A percentile compares a stretch with the other conserved stretches of the same genome.
Conservation (phyloP, 2,797 vertebrate genomes). For the Tragelaphus eurycerus region DNA sequence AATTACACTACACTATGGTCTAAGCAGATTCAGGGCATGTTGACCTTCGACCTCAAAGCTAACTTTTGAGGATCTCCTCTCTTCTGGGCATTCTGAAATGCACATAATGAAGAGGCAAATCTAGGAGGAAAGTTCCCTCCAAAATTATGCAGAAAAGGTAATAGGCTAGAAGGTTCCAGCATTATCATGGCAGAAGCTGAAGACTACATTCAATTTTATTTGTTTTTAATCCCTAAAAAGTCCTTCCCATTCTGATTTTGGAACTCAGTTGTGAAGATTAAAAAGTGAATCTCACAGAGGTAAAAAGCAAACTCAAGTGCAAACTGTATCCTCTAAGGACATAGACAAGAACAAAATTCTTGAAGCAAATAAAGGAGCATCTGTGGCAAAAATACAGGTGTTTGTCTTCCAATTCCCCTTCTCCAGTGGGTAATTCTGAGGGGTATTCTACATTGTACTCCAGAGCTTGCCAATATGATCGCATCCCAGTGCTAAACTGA, state of each 20-base stretch:
- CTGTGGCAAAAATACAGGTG: background rate
- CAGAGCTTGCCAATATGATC: background rate
- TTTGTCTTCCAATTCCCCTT: background rate
- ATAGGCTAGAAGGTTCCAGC: background rate
- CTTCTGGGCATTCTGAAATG: background rate
- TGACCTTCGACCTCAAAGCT: background rate
- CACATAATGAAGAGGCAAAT: background rate
- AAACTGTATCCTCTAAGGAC: background rate
- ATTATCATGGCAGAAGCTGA: background rate
- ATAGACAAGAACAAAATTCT: background rate
- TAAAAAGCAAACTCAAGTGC: background rate
- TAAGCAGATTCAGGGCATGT: background rate
- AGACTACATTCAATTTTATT: background rate
- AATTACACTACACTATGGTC: background rate
- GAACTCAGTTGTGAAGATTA: background rate
- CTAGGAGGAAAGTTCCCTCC: background rate
- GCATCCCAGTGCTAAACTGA: background rate
- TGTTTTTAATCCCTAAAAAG: background rate
- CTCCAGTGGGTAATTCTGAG: background rate
- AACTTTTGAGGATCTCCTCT: background rate
- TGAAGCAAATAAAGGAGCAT: background rate
- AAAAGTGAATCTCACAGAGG: background rate
- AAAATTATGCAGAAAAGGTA: background rate
- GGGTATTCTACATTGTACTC: background rate
- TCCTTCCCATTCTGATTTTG: background rate